Evolutionary conservation across 2,113 vertebrate species (phyloP).

Genomic region (Seriola rivoliana): DNA sequence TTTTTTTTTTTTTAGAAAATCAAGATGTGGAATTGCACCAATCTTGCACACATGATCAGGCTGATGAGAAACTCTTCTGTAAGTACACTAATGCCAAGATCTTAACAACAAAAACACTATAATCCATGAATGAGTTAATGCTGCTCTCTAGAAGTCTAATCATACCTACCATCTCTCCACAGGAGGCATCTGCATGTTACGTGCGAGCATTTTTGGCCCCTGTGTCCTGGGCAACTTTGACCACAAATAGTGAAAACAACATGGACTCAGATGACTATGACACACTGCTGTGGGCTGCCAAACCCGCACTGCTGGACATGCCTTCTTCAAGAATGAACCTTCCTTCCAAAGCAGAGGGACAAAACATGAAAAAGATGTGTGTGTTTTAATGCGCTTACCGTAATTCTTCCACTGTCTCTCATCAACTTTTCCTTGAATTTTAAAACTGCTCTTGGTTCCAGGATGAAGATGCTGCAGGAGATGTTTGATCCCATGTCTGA

Average conservation of each 20-base stretch:
- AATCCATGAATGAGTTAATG: not conserved
- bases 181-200: conserved; percentile 73
- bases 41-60: conserved; percentile 62
- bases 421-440: not conserved
- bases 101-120: not conserved
- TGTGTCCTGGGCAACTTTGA: conserved; percentile 67
- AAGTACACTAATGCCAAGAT: conserved; percentile 41
- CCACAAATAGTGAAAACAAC: conserved; percentile 11
- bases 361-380: conserved; percentile 68
- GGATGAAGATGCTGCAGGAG: conserved; percentile 70
- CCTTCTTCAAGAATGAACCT: conserved; percentile 28
- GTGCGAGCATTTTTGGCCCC: conserved; percentile 68
- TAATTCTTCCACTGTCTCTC: not conserved
- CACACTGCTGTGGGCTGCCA: conserved; percentile 62
- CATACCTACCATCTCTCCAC: not conserved
- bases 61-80: conserved; percentile 72
- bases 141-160: not conserved
- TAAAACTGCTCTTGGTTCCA: conserved; percentile 38
- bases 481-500: conserved; percentile 54
- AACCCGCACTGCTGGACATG: conserved; percentile 45
- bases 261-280: conserved; percentile 55
- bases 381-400: conserved; percentile 20
- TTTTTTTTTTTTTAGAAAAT: conserved; percentile 35
- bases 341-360: conserved; percentile 2
- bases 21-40: conserved; percentile 63